Conservation (phyloP, 2,888 invertebrate species). For the Cataglyphis livida region DNA sequence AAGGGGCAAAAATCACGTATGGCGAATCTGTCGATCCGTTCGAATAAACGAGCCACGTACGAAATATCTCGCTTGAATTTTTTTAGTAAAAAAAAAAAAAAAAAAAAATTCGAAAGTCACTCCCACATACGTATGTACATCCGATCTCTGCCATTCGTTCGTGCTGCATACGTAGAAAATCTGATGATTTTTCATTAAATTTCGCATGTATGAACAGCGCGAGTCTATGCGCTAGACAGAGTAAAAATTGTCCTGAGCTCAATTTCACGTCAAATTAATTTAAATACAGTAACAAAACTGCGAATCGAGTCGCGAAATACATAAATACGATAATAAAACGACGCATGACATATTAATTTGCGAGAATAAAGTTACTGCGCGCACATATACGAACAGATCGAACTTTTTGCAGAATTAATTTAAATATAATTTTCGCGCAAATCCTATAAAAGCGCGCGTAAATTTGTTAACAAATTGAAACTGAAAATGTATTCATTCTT, state of each 20-base stretch:
- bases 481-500: background rate
- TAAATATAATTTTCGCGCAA: constrained; percentile 10
- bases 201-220: background rate
- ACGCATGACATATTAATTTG: constrained; percentile 9
- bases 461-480: background rate
- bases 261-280: constrained; percentile 34
- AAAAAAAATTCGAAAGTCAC: constrained; percentile 3
- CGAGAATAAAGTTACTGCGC: background rate
- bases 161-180: background rate
- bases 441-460: background rate
- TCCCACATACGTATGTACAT: background rate
- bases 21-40: background rate
- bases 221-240: constrained; percentile 9
- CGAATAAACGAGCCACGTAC: constrained; percentile 6
- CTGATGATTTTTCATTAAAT: constrained; percentile 29
- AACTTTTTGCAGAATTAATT: constrained; percentile 25
- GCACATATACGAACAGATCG: no score
- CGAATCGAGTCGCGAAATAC: background rate
- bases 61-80: constrained; percentile 27
- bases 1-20: constrained; percentile 3
- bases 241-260: constrained; percentile 9
- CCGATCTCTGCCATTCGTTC: background rate
- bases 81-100: background rate
- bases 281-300: constrained; percentile 31
- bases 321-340: constrained; percentile 3